Evolutionary conservation across 2,797 vertebrate genomes (phyloP).

Genomic region (Arrhamphus sclerolepis): DNA sequence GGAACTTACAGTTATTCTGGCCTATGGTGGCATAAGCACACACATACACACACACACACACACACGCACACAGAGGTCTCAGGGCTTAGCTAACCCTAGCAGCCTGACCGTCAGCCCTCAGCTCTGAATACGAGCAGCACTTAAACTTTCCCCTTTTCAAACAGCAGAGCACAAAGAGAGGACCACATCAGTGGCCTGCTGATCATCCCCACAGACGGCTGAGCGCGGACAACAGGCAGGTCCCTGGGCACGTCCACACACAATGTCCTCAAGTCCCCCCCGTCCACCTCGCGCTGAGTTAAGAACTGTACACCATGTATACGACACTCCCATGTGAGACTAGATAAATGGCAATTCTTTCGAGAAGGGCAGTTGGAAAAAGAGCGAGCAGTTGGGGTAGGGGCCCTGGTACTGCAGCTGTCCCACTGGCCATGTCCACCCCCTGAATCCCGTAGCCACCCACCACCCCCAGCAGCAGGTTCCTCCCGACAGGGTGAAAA

Average conservation of each 20-base stretch:
- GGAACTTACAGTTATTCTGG: conserved; percentile 23
- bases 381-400: conserved; percentile 41
- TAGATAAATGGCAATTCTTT: conserved; percentile 96
- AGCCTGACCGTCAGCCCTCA: conserved; percentile 65
- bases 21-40: conserved; percentile 30
- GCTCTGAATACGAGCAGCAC: conserved; percentile 77
- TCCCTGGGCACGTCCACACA: conserved; percentile 68
- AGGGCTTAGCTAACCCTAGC: conserved; percentile 74
- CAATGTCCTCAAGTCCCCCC: conserved; percentile 53
- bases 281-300: conserved; percentile 22
- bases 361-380: conserved; percentile 61
- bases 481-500: conserved; percentile 92
- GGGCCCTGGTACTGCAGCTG: conserved; percentile 92
- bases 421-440: conserved; percentile 87
- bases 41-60: conserved; percentile 43
- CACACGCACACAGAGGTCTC: conserved; percentile 42
- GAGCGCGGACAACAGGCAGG: conserved; percentile 78
- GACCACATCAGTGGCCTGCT: conserved; percentile 77
- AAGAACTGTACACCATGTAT: conserved; percentile 39
- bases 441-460: conserved; percentile 69
- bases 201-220: conserved; percentile 77
- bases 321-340: conserved; percentile 86
- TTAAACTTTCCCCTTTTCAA: conserved; percentile 87
- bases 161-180: conserved; percentile 79
- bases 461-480: conserved; percentile 87